Evolutionary conservation across 2,888 invertebrate species (phyloP).

Genomic region (Ophion obscuratus): DNA sequence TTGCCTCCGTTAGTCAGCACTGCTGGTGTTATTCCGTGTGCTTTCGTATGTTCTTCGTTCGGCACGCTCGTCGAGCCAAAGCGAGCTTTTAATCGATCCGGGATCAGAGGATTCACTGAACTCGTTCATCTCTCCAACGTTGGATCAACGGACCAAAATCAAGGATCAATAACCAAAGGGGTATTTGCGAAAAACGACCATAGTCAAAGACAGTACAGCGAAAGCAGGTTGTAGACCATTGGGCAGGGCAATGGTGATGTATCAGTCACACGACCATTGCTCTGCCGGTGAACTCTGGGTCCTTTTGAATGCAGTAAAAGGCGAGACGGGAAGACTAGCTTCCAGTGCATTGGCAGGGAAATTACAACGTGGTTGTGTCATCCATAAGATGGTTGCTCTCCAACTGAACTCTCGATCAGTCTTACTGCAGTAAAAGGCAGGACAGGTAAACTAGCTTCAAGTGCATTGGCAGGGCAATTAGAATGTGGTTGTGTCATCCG

Average conservation of each 20-base stretch:
- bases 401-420: too few species aligned
- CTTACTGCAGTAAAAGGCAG: too few species aligned
- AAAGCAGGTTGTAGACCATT: too few species aligned
- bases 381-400: neutral
- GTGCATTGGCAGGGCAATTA: too few species aligned
- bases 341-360: neutral
- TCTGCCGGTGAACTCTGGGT: neutral
- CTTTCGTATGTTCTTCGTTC: slow-evolving; percentile 2
- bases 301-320: neutral
- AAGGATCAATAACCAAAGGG: neutral
- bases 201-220: too few species aligned
- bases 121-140: neutral
- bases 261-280: neutral
- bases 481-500: too few species aligned
- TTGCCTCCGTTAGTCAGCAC: slow-evolving; percentile 36
- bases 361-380: neutral
- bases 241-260: neutral
- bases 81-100: slow-evolving; percentile 23
- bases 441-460: too few species aligned
- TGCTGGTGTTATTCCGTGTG: slow-evolving; percentile 19
- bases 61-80: slow-evolving; percentile 6
- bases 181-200: too few species aligned
- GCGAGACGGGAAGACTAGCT: neutral
- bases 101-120: neutral
- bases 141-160: neutral